Conservation (phyloP, 2,797 vertebrate genomes). For the Heliangelus exortis region DNA sequence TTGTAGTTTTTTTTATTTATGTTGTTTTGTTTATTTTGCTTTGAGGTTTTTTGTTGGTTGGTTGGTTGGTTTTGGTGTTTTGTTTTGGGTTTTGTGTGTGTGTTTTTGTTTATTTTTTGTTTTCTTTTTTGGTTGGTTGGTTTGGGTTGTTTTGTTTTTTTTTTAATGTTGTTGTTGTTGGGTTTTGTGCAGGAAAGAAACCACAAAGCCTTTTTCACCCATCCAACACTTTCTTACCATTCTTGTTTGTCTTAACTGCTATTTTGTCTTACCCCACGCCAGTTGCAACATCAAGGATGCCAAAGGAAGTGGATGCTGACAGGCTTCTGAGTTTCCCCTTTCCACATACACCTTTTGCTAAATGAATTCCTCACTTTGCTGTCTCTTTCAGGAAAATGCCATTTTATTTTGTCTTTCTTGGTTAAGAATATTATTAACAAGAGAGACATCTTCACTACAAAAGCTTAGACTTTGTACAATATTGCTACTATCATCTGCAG, state of each 20-base stretch:
- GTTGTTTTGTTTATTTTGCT: neutral
- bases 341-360: neutral
- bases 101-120: neutral
- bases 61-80: neutral
- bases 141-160: too few relatives aligned
- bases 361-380: neutral
- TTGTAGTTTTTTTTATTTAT: neutral
- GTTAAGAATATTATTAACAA: neutral
- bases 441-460: neutral
- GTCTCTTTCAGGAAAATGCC: neutral
- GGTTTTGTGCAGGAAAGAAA: neutral
- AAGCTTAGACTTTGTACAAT: neutral
- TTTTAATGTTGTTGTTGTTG: too few relatives aligned
- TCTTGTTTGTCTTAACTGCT: neutral
- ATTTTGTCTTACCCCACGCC: neutral
- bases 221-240: neutral
- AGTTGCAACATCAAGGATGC: neutral
- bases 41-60: too few relatives aligned
- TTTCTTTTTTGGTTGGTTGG: neutral
- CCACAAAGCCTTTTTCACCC: neutral
- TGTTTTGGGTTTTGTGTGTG: neutral
- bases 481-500: neutral
- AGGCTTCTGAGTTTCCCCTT: neutral
- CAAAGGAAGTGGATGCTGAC: constrained; percentile 1
- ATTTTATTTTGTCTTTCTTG: neutral